Evolutionary conservation across 1,140 invertebrate genomes (phyloP).

Genomic region (Maniola jurtina): DNA sequence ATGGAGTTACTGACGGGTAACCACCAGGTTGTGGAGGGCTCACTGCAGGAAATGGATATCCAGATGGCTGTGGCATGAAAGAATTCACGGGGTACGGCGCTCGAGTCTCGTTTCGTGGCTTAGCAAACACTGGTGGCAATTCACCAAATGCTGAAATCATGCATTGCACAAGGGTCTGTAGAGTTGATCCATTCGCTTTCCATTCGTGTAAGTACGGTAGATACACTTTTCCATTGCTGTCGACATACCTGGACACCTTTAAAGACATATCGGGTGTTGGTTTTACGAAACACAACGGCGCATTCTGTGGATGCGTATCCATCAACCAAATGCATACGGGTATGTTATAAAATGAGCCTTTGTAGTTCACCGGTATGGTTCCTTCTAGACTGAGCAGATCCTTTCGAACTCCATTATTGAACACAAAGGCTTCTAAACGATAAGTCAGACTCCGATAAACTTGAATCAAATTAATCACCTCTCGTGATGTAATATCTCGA

Average conservation of each 20-base stretch:
- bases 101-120: constrained; percentile 78
- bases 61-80: constrained; percentile 82
- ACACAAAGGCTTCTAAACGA: constrained; percentile 83
- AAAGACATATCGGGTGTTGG: constrained; percentile 98
- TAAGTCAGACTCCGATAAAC: constrained; percentile 85
- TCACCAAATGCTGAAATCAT: constrained; percentile 97
- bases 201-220: constrained; percentile 98
- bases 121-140: constrained; percentile 94
- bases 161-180: constrained; percentile 92
- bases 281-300: constrained; percentile 98
- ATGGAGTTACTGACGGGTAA: constrained; percentile 64
- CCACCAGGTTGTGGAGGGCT: constrained; percentile 57
- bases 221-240: constrained; percentile 97
- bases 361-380: constrained; percentile 95
- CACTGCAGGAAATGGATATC: constrained; percentile 56
- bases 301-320: constrained; percentile 97
- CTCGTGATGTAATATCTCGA: constrained; percentile 86
- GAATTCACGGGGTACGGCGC: constrained; percentile 83
- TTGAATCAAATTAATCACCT: constrained; percentile 85
- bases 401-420: constrained; percentile 92
- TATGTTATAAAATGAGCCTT: constrained; percentile 96
- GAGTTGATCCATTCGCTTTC: constrained; percentile 90
- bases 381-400: constrained; percentile 92
- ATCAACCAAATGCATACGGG: constrained; percentile 97
- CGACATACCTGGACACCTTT: constrained; percentile 95